Conservation (phyloP, 2,888 invertebrate genomes). For the Pelosia muscerda region DNA sequence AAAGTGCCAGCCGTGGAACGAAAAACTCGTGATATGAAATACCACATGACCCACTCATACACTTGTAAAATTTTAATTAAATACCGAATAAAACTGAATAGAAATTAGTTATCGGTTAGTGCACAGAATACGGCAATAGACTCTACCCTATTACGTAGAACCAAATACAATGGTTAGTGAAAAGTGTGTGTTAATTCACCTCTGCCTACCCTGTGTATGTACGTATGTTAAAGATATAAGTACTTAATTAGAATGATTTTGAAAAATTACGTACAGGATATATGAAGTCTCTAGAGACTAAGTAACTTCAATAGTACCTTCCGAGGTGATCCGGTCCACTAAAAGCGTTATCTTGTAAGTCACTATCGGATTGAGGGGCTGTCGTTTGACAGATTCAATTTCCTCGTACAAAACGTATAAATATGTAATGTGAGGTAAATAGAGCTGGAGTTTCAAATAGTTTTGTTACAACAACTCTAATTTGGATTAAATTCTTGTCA, state of each 20-base stretch:
- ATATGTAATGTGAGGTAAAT: conserved; percentile 42
- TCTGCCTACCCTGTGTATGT: no score
- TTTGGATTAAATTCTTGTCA: neutral
- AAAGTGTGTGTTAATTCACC: no score
- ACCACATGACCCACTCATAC: no score
- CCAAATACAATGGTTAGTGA: no score
- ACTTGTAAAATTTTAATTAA: no score
- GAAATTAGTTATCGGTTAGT: no score
- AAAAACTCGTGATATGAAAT: no score
- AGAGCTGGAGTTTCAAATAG: neutral
- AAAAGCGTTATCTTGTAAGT: conserved; percentile 75
- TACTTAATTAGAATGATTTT: neutral
- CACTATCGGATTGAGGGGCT: conserved; percentile 55
- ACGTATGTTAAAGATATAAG: no score
- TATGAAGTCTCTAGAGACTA: conserved; percentile 32
- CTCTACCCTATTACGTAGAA: no score
- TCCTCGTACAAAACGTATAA: conserved; percentile 62
- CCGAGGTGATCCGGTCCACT: conserved; percentile 60
- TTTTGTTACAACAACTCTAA: neutral
- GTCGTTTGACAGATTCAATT: conserved; percentile 72
- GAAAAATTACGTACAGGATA: neutral
- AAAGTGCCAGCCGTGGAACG: no score
- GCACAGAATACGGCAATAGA: no score
- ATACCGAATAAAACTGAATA: no score
- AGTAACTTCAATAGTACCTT: conserved; percentile 57